A percentile compares a stretch with the other conserved stretches of the same genome.
phyloP scores from a whole-genome alignment of 2,888 invertebrate species.

The Himalopsyche anomala region DNA sequence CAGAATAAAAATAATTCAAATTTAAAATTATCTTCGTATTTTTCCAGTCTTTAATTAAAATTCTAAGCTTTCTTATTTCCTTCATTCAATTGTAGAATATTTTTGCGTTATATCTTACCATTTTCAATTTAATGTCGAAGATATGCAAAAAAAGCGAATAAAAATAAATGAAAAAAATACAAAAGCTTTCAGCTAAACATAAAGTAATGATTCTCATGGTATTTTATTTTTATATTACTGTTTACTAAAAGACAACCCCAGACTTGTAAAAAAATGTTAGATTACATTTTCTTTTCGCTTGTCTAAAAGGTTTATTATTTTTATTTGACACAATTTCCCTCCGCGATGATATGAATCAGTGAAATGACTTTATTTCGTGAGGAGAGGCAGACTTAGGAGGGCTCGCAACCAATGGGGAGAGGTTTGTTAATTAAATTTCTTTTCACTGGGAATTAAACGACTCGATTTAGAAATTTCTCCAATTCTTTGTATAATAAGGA shows the following conservation, averaged over 20 bases:
- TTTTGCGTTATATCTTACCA: no score
- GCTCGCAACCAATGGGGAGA: slow-evolving; percentile 25
- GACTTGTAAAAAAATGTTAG: not conserved
- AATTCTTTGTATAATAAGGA: slow-evolving; percentile 36
- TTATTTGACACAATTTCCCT: slow-evolving; percentile 31
- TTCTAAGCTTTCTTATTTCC: no score
- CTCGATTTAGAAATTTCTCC: slow-evolving; percentile 57
- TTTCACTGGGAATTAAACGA: slow-evolving; percentile 56
- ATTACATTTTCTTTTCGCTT: slow-evolving; percentile 29
- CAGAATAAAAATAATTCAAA: no score
- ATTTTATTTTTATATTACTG: slow-evolving; percentile 1
- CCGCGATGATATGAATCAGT: slow-evolving; percentile 8
- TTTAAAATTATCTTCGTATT: no score
- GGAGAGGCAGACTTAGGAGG: slow-evolving; percentile 9
- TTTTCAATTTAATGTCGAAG: no score
- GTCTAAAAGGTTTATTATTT: slow-evolving; percentile 30
- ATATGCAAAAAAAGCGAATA: no score
- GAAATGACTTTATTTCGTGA: slow-evolving; percentile 8
- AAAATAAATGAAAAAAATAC: no score
- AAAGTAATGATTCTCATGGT: not conserved
- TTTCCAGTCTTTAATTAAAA: no score
- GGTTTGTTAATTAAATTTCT: slow-evolving; percentile 58
- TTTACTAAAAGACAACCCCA: not conserved
- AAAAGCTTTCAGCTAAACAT: not conserved
- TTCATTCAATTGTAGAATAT: no score